Evolutionary conservation across 1,140 invertebrate genomes (phyloP).

Genomic region (Caenorhabditis elegans): WBcel235 BX284602.5:6624001-6624500

Average conservation of each 20-base stretch:
- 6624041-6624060: neutral
- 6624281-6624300: neutral
- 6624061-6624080: neutral
- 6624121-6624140: neutral
- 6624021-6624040: neutral
- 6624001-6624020: neutral
- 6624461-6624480: neutral
- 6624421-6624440: neutral
- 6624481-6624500: neutral
- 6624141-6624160: constrained; percentile 4
- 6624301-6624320: neutral
- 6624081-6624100: neutral
- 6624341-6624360: neutral
- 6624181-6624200: neutral
- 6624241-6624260: neutral
- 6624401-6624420: constrained; percentile 22
- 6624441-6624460: neutral
- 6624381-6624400: neutral
- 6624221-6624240: constrained; percentile 2
- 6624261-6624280: constrained; percentile 4
- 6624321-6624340: neutral
- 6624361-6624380: constrained; percentile 5
- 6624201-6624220: constrained; percentile 8
- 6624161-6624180: neutral
- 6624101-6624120: neutral